phyloP scores from a whole-genome alignment of 2,888 invertebrate genomes.

The Epinotia brunnichana region DNA sequence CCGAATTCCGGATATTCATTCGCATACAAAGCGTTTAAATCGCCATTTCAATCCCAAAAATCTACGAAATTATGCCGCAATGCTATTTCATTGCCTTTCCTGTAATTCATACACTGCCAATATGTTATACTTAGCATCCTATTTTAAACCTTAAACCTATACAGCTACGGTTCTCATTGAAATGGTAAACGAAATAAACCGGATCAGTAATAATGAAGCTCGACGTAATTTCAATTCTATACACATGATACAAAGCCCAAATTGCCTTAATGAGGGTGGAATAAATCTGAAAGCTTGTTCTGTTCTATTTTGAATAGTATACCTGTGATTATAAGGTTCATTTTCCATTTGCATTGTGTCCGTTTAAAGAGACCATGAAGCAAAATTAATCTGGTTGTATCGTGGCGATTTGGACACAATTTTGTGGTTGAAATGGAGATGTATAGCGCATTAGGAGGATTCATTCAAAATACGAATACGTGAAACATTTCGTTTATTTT shows the following conservation, averaged over 20 bases:
- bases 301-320: constrained; percentile 10
- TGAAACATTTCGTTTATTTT: background rate
- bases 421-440: constrained; percentile 27
- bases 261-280: background rate
- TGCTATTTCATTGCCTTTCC: constrained; percentile 23
- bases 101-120: constrained; percentile 18
- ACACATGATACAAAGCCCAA: background rate
- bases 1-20: background rate
- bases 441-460: background rate
- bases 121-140: background rate
- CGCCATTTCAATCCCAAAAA: constrained; percentile 22
- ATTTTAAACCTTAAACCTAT: background rate
- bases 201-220: background rate
- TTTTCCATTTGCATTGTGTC: background rate
- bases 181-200: background rate
- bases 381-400: constrained; percentile 31
- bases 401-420: constrained; percentile 1
- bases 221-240: constrained; percentile 8
- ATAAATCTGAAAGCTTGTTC: too few species aligned
- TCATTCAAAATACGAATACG: background rate
- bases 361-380: background rate
- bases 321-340: background rate
- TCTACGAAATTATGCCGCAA: constrained; percentile 25
- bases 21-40: background rate
- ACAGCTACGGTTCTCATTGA: background rate